Evolutionary conservation across 2,888 invertebrate genomes (phyloP).

Genomic region (Hetaerina titia): DNA sequence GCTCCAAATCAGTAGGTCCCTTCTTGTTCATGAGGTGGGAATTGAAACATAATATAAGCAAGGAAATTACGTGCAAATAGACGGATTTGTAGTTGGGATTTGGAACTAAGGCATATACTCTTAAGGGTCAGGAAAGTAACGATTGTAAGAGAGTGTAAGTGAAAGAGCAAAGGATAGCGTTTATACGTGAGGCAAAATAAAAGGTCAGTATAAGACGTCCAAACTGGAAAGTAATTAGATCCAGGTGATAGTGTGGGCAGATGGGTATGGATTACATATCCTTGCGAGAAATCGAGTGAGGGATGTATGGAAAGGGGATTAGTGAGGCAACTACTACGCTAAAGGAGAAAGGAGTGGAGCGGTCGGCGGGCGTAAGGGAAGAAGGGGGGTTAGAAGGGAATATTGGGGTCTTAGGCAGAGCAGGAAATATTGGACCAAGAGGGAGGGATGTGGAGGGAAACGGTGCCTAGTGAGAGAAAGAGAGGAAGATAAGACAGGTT

Average conservation of each 20-base stretch:
- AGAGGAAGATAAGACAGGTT: neutral
- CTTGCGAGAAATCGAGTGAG: neutral
- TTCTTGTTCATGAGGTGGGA: neutral
- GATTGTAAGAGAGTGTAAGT: neutral
- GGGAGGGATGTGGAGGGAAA: neutral
- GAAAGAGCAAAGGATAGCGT: neutral
- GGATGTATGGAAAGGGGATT: neutral
- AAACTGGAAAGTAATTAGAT: neutral
- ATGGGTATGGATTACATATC: conserved; percentile 31
- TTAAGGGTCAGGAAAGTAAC: neutral
- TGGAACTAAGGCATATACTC: neutral
- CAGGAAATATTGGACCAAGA: neutral
- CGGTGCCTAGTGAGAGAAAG: neutral
- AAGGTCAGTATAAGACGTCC: neutral
- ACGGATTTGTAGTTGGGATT: neutral
- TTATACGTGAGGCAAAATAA: neutral
- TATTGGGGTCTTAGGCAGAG: neutral
- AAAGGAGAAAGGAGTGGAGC: neutral
- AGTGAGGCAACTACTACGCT: neutral
- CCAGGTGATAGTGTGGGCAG: neutral
- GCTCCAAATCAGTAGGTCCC: neutral
- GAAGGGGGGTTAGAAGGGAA: neutral
- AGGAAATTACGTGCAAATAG: neutral
- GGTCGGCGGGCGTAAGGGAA: neutral
- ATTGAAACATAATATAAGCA: neutral